These are phyloP conservation scores for Sandelia bainsii DNA, from an alignment of 2,797 vertebrate species.

Conservation along the genomic window DNA sequence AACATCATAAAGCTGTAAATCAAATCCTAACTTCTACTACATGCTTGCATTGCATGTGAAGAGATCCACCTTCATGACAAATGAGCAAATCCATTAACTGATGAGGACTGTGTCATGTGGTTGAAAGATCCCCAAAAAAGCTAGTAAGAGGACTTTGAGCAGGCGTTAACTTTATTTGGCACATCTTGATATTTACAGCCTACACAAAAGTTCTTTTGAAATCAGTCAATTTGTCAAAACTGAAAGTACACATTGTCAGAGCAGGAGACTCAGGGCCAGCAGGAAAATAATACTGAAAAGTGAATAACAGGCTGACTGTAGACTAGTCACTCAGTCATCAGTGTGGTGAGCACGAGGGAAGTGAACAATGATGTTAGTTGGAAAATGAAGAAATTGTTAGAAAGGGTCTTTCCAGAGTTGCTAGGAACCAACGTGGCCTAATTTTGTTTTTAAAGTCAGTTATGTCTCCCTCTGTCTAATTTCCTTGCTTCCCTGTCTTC, in stretches of 20 bases:
- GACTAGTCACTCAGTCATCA: slow-evolving; percentile 18
- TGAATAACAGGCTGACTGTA: slow-evolving; percentile 1
- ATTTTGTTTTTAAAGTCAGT: slow-evolving; percentile 32
- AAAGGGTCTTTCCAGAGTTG: slow-evolving; percentile 71
- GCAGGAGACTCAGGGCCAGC: neutral
- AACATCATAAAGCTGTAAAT: neutral
- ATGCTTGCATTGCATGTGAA: neutral
- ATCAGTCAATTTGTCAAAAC: slow-evolving; percentile 8
- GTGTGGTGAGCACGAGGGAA: slow-evolving; percentile 30
- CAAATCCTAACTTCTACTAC: neutral
- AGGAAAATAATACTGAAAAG: slow-evolving; percentile 1
- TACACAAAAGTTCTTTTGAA: slow-evolving; percentile 9
- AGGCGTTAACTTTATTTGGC: neutral
- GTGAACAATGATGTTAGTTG: slow-evolving; percentile 33
- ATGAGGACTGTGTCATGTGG: neutral
- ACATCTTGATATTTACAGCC: neutral
- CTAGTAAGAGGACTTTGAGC: neutral
- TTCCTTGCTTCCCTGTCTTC: slow-evolving; percentile 40
- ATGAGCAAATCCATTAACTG: neutral
- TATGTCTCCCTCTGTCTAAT: slow-evolving; percentile 38
- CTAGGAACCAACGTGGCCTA: slow-evolving; percentile 56
- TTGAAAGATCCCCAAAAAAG: neutral
- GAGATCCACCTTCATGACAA: slow-evolving; percentile 1
- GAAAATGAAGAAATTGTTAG: slow-evolving; percentile 44
- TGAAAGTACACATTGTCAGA: slow-evolving; percentile 21